Conservation (phyloP, 1,140 invertebrate species). For the Zaprionus lachaisei region DNA sequence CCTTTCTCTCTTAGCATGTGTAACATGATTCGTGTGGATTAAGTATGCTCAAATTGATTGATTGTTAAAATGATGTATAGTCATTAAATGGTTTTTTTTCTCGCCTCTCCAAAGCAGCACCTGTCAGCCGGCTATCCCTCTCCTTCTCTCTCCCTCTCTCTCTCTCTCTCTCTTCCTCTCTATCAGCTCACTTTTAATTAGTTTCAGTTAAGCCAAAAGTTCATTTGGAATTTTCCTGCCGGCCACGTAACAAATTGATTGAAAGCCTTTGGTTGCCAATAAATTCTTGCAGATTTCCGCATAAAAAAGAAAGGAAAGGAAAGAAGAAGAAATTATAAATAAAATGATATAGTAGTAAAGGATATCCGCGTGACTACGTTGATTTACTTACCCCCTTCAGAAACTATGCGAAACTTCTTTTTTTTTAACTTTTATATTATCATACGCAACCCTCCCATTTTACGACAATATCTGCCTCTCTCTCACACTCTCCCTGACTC, state of each 20-base stretch:
- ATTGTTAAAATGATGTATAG: conserved; percentile 81
- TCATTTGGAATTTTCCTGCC: conserved; percentile 49
- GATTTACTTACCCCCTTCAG: conserved; percentile 49
- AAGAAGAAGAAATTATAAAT: conserved; percentile 44
- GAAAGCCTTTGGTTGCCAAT: conserved; percentile 16
- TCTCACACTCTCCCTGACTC: not conserved
- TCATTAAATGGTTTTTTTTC: conserved; percentile 72
- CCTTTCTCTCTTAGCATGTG: conserved; percentile 3
- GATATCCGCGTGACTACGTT: conserved; percentile 66
- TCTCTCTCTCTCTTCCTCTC: not conserved
- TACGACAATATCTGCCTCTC: conserved; percentile 4
- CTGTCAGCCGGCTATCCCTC: conserved; percentile 10
- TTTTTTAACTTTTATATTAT: conserved; percentile 70
- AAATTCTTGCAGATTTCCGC: not conserved
- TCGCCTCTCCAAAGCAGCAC: conserved; percentile 16
- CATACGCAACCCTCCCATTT: conserved; percentile 46
- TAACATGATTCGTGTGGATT: conserved; percentile 79
- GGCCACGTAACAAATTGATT: conserved; percentile 61
- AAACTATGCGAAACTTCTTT: conserved; percentile 67
- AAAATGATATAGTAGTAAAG: conserved; percentile 68
- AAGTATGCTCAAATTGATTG: conserved; percentile 80
- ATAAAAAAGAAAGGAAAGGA: conserved; percentile 10
- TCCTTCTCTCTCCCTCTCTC: not conserved
- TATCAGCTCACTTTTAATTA: conserved; percentile 63
- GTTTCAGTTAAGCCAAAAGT: conserved; percentile 70